phyloP scores from a whole-genome alignment of 2,113 vertebrate genomes.

The Pyrgilauda ruficollis region DNA sequence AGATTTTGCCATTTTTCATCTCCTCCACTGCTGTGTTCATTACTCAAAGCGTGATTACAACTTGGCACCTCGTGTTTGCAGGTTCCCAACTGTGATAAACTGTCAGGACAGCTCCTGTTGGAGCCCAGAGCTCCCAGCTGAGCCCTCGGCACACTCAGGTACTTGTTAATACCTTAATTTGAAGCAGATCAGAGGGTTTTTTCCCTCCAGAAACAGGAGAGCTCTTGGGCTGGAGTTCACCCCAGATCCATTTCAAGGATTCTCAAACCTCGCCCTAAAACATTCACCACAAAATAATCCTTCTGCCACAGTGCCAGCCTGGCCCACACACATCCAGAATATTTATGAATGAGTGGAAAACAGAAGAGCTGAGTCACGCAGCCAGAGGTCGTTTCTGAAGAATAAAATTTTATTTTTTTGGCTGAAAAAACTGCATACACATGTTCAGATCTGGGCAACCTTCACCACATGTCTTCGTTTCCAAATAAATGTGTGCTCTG shows the following conservation, averaged over 20 bases:
- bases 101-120: background rate
- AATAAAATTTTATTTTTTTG: constrained; percentile 58
- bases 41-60: background rate
- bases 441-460: constrained; percentile 51
- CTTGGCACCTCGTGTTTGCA: background rate
- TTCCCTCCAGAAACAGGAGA: background rate
- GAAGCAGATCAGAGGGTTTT: background rate
- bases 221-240: background rate
- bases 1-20: background rate
- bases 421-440: constrained; percentile 47
- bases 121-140: background rate
- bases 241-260: background rate
- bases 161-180: background rate
- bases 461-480: constrained; percentile 58
- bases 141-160: background rate
- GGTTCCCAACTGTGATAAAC: background rate
- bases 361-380: background rate
- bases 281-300: background rate
- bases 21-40: background rate
- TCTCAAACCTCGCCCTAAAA: background rate
- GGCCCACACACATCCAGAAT: background rate
- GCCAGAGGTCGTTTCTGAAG: constrained; percentile 22
- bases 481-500: constrained; percentile 6
- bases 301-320: background rate
- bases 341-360: background rate